Evolutionary conservation across 2,888 invertebrate species (phyloP), one percentile per base, ranked within the genome.

Genomic region (Rotaria magnacalcarata): DNA sequence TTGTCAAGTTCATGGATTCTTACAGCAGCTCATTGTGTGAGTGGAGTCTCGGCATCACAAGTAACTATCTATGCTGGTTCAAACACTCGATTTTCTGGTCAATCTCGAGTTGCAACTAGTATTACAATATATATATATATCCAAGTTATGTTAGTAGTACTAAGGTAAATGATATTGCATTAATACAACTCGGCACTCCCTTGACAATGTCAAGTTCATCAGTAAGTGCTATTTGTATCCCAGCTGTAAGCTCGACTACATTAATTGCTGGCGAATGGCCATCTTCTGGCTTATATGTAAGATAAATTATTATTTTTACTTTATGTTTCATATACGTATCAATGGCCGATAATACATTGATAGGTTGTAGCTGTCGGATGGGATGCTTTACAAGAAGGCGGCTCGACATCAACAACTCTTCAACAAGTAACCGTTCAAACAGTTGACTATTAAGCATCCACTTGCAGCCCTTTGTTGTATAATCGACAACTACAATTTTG

Each of bases 291-390:
- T 10, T 11, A 10, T 4, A 4, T 10, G 58, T 60, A 60, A 24
- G 58, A 34, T 52, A 52, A 60, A 21, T 19, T 6, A 54, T 21
- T 54, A 2, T 54, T 24, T 34, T 34, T 34, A 34, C 34, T 34
- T 60, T 60, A 10, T 60, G 4, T 60, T 10, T 60, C 8, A 8
- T 3, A n/a, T n/a, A 11, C 10, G n/a, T n/a, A n/a, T 60, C 2
- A 10, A 2, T 8, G 14, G 2, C 34, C 34, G 34, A 34, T 34
- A 34, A 34, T 60, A 24, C 11, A 10, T 60, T 3, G 10, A n/a
- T n/a, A 60, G 58, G 58, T 60, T n/a, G 58, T 60, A 24, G 58
- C 58, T 8, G n/a, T 60, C n/a, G 58, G 58, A 60, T 60, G 58
- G 58, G 58, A 27, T 60, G 27, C n/a, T 4, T 60, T 60, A 8